A percentile compares a stretch with the other conserved stretches of the same genome.
These are phyloP conservation scores for Gymnocheta viridis DNA, from an alignment of 2,888 invertebrate species.

Conservation along the genomic window DNA sequence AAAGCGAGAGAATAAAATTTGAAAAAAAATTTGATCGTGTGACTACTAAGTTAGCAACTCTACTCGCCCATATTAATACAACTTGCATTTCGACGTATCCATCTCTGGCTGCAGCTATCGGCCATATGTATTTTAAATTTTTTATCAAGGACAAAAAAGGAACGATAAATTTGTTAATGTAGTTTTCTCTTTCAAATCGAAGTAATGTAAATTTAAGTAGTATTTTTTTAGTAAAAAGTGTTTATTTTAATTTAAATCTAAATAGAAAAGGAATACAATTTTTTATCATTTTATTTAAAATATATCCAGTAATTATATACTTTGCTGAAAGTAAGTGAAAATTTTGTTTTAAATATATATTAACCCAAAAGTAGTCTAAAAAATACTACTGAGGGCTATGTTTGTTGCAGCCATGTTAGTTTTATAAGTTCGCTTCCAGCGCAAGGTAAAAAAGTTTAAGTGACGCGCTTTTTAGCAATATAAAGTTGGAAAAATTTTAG, in stretches of 20 bases:
- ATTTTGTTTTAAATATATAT: neutral
- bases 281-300: neutral
- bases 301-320: neutral
- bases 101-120: conserved; percentile 29
- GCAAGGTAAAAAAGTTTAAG: conserved; percentile 70
- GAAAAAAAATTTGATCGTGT: too few relatives aligned
- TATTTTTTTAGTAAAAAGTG: neutral
- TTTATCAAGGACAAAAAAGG: neutral
- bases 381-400: conserved; percentile 58
- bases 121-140: conserved; percentile 7
- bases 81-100: neutral
- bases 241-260: conserved; percentile 16
- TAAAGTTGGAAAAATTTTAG: conserved; percentile 51
- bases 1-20: too few relatives aligned
- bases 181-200: conserved; percentile 2
- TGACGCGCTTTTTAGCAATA: conserved; percentile 71
- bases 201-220: conserved; percentile 61
- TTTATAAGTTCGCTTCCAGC: conserved; percentile 73
- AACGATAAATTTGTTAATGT: neutral
- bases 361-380: neutral
- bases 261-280: neutral
- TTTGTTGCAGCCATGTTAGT: conserved; percentile 69
- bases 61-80: too few relatives aligned
- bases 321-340: neutral
- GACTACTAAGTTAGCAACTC: too few relatives aligned